Evolutionary conservation across 2,797 vertebrate genomes (phyloP), one percentile per base, ranked within the genome.

Genomic region (Pagetopsis macropterus): DNA sequence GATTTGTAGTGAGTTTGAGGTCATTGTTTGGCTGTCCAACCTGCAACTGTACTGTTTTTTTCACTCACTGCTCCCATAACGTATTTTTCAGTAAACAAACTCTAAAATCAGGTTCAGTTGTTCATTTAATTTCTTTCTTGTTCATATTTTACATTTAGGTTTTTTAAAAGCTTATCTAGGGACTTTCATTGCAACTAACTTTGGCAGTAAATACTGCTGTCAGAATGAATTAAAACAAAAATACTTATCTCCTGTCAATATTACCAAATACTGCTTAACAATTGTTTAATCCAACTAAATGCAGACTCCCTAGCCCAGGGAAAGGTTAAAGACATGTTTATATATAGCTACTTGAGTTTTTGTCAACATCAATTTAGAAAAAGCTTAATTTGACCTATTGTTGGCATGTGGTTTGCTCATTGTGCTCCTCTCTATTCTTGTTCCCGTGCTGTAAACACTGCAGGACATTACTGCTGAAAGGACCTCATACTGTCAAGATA

Each of bases 371-470:
- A 1, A 16, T 48, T 1, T 52, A 61, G 31, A 52, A 57, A 74
- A 62, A 21, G 2, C 16, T 62, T 66, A 31, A 15, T n/a, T 43
- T 0, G 37, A 37, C 33, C 6, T 37, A 37, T 1, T 54, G 21
- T 33, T 52, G 33, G 14, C 46, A 33, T 57, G 23, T 58, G 16
- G 16, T 65, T 56, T 79, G 12, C 75, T 72, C 43, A 41, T 48
- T 59, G 49, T 41, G 9, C 19, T 59, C 7, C n/a, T 54, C 12
- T 44, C 13, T 50, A 48, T 40, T 59, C 43, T 46, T 27, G 9
- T 65, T 52, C 62, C 41, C 51, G 31, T 59, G 68, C n/a, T 57
- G 50, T 72, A 71, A 73, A 82, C 40, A 63, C 19, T 1, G 5
- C 45, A 67, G 23, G 33, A 40, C 56, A 49, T 41, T 37, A 70